A percentile compares a stretch with the other conserved stretches of the same genome.
phyloP scores from a whole-genome alignment of 2,888 invertebrate species.

The Lasioglossum zephyrum region DNA sequence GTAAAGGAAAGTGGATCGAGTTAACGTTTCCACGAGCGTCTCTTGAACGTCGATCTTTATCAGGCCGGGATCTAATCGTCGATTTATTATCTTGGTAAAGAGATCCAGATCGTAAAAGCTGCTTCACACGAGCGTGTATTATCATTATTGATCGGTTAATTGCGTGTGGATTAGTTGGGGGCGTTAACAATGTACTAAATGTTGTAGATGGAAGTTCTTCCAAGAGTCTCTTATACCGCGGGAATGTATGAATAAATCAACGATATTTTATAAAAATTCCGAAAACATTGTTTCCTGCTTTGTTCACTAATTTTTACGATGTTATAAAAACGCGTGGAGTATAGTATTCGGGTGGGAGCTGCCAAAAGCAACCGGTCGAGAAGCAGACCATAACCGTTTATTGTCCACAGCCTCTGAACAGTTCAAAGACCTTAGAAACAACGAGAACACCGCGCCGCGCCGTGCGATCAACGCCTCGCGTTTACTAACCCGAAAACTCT shows the following conservation, averaged over 20 bases:
- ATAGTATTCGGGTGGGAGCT: not conserved
- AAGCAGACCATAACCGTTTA: slow-evolving; percentile 8
- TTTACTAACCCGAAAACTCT: not conserved
- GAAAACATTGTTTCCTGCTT: too few relatives aligned
- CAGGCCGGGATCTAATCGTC: not conserved
- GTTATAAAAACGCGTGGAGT: not conserved
- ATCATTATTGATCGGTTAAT: not conserved
- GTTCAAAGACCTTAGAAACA: not conserved
- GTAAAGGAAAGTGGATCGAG: not conserved
- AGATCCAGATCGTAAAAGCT: not conserved
- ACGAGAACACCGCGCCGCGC: not conserved
- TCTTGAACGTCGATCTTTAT: not conserved
- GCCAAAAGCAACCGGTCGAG: slow-evolving; percentile 2
- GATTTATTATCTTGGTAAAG: not conserved
- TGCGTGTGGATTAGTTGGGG: not conserved
- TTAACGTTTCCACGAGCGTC: not conserved
- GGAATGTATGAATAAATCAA: too few relatives aligned
- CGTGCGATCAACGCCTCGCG: not conserved
- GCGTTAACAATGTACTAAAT: not conserved
- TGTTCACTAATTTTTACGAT: not conserved
- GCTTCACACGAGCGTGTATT: not conserved
- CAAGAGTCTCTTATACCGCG: too few relatives aligned
- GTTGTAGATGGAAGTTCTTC: not conserved
- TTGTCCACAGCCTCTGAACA: not conserved
- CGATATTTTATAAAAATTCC: too few relatives aligned